A percentile compares a stretch with the other conserved stretches of the same genome.
phyloP scores from a whole-genome alignment of 2,797 vertebrate genomes.

The Myotis planiceps region DNA sequence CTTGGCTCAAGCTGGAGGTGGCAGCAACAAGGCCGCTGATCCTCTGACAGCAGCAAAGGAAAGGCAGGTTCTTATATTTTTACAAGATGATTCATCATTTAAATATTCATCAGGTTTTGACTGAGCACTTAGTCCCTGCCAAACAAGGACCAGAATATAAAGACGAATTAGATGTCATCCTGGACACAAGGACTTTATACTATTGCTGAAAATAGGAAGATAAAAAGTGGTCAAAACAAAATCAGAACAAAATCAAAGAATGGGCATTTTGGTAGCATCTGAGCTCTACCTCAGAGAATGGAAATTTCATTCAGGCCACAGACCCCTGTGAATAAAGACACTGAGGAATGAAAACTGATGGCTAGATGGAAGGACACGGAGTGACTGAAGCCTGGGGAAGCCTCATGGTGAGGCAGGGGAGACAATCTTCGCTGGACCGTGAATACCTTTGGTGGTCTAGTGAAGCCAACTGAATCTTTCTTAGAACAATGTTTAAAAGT shows the following conservation, averaged over 20 bases:
- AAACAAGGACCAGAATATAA: not conserved
- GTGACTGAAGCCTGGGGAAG: not conserved
- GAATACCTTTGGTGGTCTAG: not conserved
- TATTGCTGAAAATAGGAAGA: not conserved
- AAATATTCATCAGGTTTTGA: not conserved
- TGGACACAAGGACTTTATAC: not conserved
- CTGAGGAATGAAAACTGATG: not conserved
- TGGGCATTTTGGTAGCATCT: not conserved
- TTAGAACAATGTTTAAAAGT: not conserved
- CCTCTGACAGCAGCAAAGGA: not conserved
- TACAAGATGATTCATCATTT: not conserved
- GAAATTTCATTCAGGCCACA: not conserved
- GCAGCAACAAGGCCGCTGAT: no score
- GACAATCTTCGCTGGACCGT: not conserved
- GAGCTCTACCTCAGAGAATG: not conserved
- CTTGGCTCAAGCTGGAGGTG: accelerated
- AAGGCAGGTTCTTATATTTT: not conserved
- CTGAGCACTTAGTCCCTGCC: not conserved
- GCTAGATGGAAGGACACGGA: not conserved
- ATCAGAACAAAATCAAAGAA: not conserved
- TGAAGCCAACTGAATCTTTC: not conserved
- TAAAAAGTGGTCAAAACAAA: not conserved
- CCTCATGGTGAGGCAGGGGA: not conserved
- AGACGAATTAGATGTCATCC: not conserved
- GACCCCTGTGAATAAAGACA: not conserved